phyloP scores from a whole-genome alignment of 2,797 vertebrate genomes.

The Malacoraja senta region DNA sequence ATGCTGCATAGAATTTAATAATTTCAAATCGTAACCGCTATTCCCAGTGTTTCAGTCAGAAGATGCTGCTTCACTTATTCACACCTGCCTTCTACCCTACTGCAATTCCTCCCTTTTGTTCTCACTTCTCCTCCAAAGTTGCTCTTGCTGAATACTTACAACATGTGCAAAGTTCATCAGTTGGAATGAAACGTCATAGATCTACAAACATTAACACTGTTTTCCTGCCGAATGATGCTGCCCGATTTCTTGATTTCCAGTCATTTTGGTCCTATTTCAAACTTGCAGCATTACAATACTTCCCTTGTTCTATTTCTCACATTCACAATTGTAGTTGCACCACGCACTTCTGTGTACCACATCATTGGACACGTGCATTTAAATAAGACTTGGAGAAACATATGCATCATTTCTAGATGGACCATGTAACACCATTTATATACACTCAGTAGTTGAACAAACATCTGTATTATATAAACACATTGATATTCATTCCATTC shows the following conservation, averaged over 20 bases:
- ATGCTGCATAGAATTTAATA: background rate
- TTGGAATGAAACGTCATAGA: background rate
- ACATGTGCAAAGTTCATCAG: background rate
- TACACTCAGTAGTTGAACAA: background rate
- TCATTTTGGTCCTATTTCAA: background rate
- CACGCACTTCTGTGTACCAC: background rate
- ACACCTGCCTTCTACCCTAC: background rate
- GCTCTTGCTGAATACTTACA: background rate
- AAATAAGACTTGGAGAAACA: background rate
- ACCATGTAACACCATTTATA: background rate
- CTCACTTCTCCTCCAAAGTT: background rate
- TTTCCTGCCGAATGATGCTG: background rate
- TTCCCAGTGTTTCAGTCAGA: background rate
- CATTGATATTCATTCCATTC: background rate
- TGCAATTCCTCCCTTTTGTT: background rate
- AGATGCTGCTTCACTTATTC: background rate
- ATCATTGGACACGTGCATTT: background rate
- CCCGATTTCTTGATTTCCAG: background rate
- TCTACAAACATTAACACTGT: background rate
- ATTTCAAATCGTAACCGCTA: background rate
- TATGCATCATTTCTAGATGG: background rate
- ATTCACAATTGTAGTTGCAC: background rate
- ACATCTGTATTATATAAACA: background rate
- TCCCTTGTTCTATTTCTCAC: background rate
- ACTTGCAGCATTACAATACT: background rate